Conservation (phyloP, 2,888 invertebrate genomes). For the Tetramorium bicarinatum region DNA sequence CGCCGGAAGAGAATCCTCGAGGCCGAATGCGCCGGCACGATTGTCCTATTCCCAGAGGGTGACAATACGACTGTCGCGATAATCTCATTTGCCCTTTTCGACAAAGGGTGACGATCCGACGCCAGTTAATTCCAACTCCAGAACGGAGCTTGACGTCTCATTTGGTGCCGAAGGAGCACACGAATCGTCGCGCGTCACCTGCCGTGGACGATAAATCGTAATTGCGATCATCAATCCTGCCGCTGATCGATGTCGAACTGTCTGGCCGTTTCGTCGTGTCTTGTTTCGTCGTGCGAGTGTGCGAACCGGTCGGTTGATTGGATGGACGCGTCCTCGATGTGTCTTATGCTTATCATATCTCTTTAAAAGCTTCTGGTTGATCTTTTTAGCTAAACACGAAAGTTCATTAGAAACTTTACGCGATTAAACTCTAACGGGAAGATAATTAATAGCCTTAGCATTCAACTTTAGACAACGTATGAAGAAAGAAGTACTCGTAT, state of each 20-base stretch:
- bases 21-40: constrained; percentile 67
- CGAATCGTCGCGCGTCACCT: constrained; percentile 64
- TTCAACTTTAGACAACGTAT: not conserved
- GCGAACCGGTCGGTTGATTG: constrained; percentile 17
- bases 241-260: constrained; percentile 57
- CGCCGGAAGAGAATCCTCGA: constrained; percentile 57
- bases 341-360: constrained; percentile 40
- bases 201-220: constrained; percentile 60
- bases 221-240: constrained; percentile 69
- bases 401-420: constrained; percentile 33
- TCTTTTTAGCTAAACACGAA: constrained; percentile 23
- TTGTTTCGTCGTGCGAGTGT: constrained; percentile 57
- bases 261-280: constrained; percentile 55
- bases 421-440: constrained; percentile 32
- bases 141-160: constrained; percentile 74
- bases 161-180: constrained; percentile 54
- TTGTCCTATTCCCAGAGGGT: constrained; percentile 64
- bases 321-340: constrained; percentile 46
- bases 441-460: constrained; percentile 20
- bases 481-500: not conserved
- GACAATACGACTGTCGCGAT: constrained; percentile 66
- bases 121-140: constrained; percentile 54
- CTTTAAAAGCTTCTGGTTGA: constrained; percentile 28
- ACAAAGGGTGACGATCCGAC: constrained; percentile 67
- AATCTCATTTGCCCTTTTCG: constrained; percentile 70